Conservation (phyloP, 2,113 vertebrate genomes). For the Sylvicapra grimmia region DNA sequence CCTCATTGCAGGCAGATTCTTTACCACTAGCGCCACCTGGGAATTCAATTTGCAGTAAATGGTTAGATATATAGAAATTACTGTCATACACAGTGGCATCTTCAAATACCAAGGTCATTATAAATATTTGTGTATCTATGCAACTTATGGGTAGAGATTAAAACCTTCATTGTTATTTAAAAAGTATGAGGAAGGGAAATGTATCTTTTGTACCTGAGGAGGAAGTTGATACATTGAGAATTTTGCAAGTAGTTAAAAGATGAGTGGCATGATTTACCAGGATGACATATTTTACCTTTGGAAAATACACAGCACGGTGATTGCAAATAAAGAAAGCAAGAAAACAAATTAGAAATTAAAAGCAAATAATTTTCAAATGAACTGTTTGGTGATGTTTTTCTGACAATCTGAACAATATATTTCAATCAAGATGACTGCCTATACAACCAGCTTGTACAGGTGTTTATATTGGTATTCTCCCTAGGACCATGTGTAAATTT, state of each 20-base stretch:
- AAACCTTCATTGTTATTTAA: not conserved
- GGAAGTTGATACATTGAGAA: not conserved
- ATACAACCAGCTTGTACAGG: not conserved
- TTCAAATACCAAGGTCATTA: not conserved
- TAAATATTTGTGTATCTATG: not conserved
- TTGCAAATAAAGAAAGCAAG: not conserved
- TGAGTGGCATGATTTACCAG: not conserved
- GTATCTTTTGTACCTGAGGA: not conserved
- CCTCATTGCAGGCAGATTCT: not conserved
- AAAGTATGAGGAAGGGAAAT: slow-evolving; percentile 21
- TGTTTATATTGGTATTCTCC: not conserved
- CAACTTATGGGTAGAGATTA: not conserved
- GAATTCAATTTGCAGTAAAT: not conserved
- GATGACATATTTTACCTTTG: not conserved
- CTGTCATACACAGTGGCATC: not conserved
- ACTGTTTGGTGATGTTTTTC: not conserved
- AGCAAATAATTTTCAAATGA: not conserved
- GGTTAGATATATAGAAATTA: not conserved
- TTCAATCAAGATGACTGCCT: not conserved
- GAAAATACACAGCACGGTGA: not conserved
- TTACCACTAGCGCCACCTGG: not conserved
- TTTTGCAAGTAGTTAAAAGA: not conserved
- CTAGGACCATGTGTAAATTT: not conserved
- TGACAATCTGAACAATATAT: not conserved
- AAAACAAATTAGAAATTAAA: not conserved